Base-by-base conservation (phyloP, 2,888 invertebrate genomes). In the Crioceris asparagi region DNA sequence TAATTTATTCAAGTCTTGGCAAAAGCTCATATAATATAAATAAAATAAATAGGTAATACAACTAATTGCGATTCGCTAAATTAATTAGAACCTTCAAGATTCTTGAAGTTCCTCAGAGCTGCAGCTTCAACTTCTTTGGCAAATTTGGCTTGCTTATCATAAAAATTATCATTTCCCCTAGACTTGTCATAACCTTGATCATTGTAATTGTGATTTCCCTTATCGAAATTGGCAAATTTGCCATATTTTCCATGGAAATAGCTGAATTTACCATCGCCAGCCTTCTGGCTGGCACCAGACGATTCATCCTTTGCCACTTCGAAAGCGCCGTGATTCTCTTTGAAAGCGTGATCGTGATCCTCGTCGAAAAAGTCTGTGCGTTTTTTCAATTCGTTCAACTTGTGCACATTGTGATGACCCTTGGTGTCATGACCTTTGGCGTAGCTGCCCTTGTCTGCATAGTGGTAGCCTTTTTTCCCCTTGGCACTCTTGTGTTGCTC, bases 341-440 rank as follows among this genome's bases (percentile, higher is more conserved):
- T 79, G 47, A 78, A 78, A 0, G 76, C 82, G 29, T 77, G 77
- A 50, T 81, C 82, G 48, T 83, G 80, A 52, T 83, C 77, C 61
- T 83, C 83, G 48, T 84, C 83, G 56, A 77, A 83, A 71, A 82
- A 83, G 48, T 82, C 77, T 54, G 83, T 83, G 53, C 83, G 77
- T 60, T 85, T 85, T 59, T 83, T 80, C 59, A 75, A 82, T 61
- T 85, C 85, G 58, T 85, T 80, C 34, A 83, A 64, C 54, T 85
- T 85, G 60, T 85, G 83, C 7, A 84, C 69, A 59, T 83, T 78
- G 56, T 85, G 85, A 49, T 80, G 79, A 29, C 85, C 85, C 60
- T 84, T 82, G 41, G 83, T 84, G 35, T 77, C 78, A 62, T 85
- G 83, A 0, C 85, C 84, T 54, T 84, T 85, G 41, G 81, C 79